Percentiles rank a stretch among this genome's conserved stretches.
phyloP scores from a whole-genome alignment of 2,888 invertebrate species.

The Leucania comma region DNA sequence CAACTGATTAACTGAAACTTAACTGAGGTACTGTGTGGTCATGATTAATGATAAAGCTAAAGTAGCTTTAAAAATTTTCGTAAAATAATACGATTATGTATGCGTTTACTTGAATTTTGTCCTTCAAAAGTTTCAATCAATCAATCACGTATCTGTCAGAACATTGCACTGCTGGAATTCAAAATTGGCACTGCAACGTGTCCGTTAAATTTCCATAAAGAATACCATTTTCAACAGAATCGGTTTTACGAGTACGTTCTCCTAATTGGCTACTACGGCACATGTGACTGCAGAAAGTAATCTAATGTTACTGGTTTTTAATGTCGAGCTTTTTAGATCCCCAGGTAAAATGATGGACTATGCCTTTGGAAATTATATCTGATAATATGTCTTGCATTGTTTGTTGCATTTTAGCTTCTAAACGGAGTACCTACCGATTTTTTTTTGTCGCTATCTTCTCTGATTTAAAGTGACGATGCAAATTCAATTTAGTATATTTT shows the following conservation, averaged over 20 bases:
- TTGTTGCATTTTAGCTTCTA: background rate
- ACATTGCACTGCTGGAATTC: background rate
- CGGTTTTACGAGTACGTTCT: conserved; percentile 14
- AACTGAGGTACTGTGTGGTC: too few relatives aligned
- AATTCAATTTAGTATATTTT: background rate
- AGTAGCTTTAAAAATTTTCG: too few relatives aligned
- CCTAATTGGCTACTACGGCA: conserved; percentile 26
- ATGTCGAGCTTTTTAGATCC: background rate
- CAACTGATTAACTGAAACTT: background rate
- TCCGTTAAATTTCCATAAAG: conserved; percentile 29
- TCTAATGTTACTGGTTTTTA: conserved; percentile 24
- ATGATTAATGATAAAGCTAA: too few relatives aligned
- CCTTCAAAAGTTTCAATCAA: too few relatives aligned
- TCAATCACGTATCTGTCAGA: too few relatives aligned
- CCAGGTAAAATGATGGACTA: background rate
- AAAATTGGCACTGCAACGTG: conserved; percentile 2
- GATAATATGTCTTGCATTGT: background rate
- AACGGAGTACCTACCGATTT: background rate
- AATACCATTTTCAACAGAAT: conserved; percentile 17
- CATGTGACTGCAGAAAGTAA: conserved; percentile 23
- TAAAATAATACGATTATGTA: too few relatives aligned
- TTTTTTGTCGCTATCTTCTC: too few relatives aligned
- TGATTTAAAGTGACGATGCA: too few relatives aligned
- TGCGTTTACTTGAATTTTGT: too few relatives aligned
- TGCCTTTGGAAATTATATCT: background rate